Evolutionary conservation across 2,797 vertebrate genomes (phyloP), one percentile per base, ranked within the genome.

Genomic region (Artibeus lituratus): DNA sequence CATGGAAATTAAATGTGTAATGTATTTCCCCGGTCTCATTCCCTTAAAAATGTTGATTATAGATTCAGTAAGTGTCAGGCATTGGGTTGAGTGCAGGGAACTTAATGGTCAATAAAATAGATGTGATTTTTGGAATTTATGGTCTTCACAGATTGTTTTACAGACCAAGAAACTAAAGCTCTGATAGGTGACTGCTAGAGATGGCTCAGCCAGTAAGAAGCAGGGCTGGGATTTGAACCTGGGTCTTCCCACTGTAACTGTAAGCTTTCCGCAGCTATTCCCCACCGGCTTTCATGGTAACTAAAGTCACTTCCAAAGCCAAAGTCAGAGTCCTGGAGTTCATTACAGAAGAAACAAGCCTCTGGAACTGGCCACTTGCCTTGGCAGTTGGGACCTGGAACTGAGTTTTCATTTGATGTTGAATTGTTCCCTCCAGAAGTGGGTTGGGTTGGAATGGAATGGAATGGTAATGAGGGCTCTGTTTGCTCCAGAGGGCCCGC

Each of bases 391-490:
- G 80, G 65, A 77, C 89, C 76, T 95, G 96, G 90, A 90, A 78
- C 37, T 39, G 89, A 86, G 76, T 87, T 94, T 24, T 4, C 74
- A 53, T 76, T 81, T 97, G 92, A 37, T 86, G 65, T 87, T 84
- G 94, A 42, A 32, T 22, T 0, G 10, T 72, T 53, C 49, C 81
- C 29, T 96, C 77, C 76, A 69, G 95, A 94, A 93, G 24, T 47
- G 57, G 74, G 89, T 26, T 82, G 70, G 92, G 88, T 87, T 90
- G 88, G 39, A 82, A 70, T 77, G 88, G 39, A 82, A 70, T 77
- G 89, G 90, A 86, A 96, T 87, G 91, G 95, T 96, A 96, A 97
- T 87, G 47, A 97, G 42, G 62, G 69, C 84, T 92, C 87, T 92
- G 29, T 87, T 32, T 92, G 76, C 39, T 86, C 90, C 90, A 84